Percentiles rank a stretch among this genome's conserved stretches.
Conservation (phyloP, 2,113 vertebrate genomes). For the Cavia porcellus region DNA sequence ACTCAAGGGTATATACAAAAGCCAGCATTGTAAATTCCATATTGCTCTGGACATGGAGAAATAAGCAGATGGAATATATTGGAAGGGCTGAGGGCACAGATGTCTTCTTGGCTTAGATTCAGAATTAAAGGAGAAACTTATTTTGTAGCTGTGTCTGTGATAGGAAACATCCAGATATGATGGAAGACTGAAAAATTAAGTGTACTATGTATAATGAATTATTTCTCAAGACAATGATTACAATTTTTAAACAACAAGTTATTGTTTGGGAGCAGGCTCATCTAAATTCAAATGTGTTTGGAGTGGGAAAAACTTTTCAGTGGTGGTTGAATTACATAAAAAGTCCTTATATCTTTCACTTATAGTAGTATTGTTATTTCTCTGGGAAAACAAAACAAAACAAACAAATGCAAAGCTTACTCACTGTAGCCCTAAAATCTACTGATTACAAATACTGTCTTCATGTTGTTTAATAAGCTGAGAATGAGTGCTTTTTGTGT, state of each 20-base stretch:
- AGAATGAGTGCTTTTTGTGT: not conserved
- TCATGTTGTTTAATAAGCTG: not conserved
- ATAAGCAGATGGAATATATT: constrained; percentile 78
- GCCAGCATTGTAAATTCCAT: constrained; percentile 69
- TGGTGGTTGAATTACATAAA: not conserved
- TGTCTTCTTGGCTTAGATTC: constrained; percentile 77
- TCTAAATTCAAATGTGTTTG: not conserved
- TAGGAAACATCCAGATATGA: constrained; percentile 22
- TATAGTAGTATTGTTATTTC: not conserved
- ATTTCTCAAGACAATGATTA: constrained; percentile 43
- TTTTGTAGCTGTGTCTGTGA: constrained; percentile 48
- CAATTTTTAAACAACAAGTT: constrained; percentile 55
- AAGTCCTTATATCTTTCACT: not conserved
- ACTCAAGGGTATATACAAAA: constrained; percentile 67
- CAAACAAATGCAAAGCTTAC: not conserved
- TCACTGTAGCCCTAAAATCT: not conserved
- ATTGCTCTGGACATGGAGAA: constrained; percentile 63
- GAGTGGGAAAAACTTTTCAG: not conserved
- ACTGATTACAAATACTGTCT: not conserved
- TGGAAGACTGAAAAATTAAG: not conserved
- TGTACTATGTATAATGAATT: not conserved
- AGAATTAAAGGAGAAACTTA: constrained; percentile 63
- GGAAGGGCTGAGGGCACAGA: constrained; percentile 76
- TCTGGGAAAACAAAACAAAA: not conserved
- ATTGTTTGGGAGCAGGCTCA: not conserved